A percentile compares a stretch with the other conserved stretches of the same genome.
Evolutionary conservation across 2,113 vertebrate species (phyloP).

Genomic region (Apteryx owenii): DNA sequence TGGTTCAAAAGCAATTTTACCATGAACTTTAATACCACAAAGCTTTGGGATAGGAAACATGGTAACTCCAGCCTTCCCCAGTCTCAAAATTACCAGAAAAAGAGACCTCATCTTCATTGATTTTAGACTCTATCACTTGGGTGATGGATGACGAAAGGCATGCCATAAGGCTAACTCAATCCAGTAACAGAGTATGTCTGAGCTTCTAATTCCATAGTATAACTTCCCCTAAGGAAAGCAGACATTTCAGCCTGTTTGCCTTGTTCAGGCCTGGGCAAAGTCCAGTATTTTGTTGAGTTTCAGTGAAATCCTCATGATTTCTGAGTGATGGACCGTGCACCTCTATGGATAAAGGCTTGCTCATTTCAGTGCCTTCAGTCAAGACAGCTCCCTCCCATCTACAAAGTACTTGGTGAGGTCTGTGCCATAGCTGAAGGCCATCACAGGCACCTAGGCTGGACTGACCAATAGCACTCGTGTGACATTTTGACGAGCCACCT

Average conservation of each 20-base stretch:
- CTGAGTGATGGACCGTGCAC: background rate
- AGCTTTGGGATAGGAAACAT: background rate
- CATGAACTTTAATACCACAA: background rate
- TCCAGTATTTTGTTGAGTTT: background rate
- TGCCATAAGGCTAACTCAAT: background rate
- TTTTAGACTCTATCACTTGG: background rate
- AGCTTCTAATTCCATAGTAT: background rate
- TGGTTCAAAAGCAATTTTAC: background rate
- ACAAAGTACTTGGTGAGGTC: background rate
- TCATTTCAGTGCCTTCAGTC: background rate
- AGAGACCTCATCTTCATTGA: background rate
- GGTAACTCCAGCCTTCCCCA: background rate
- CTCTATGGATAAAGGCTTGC: background rate
- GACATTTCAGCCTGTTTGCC: background rate
- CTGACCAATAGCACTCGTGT: background rate
- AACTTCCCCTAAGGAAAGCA: background rate
- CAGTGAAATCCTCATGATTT: background rate
- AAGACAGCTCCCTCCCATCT: background rate
- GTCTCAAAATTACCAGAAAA: background rate
- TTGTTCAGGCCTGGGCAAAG: background rate
- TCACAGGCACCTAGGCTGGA: accelerated
- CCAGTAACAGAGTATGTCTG: background rate
- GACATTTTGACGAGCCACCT: background rate
- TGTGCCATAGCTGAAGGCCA: background rate
- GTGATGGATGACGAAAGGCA: background rate